Conservation (phyloP, 37 sponge, comb jelly and placozoan species). For the Spongia lamella region DNA sequence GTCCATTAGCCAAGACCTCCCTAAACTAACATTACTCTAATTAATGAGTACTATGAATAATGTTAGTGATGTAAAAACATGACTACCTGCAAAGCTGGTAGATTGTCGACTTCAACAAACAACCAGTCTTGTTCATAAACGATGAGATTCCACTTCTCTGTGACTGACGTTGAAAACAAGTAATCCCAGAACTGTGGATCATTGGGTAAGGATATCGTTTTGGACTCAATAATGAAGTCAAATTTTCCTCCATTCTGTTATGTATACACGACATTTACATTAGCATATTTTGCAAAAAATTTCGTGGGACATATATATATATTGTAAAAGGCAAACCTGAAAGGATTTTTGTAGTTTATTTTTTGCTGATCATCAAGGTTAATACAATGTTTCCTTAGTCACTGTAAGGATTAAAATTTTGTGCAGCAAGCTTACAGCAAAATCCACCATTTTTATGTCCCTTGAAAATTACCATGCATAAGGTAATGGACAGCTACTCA, state of each 20-base stretch:
- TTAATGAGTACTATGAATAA: neutral
- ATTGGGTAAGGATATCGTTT: constrained; percentile 40
- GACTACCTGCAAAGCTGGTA: constrained; percentile 21
- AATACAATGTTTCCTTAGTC: too few relatives aligned
- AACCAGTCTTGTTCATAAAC: constrained; percentile 90
- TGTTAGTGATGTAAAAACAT: neutral
- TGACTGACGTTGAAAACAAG: constrained; percentile 51
- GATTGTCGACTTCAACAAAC: neutral
- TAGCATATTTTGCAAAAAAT: too few relatives aligned
- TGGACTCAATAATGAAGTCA: constrained; percentile 58
- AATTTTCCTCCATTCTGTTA: constrained; percentile 69
- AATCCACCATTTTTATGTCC: too few relatives aligned
- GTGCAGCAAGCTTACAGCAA: too few relatives aligned
- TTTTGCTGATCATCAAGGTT: too few relatives aligned
- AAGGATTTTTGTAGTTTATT: too few relatives aligned
- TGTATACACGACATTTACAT: too few relatives aligned
- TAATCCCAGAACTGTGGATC: constrained; percentile 60
- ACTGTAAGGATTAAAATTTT: too few relatives aligned
- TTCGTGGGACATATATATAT: too few relatives aligned
- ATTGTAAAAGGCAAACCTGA: too few relatives aligned
- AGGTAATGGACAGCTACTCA: too few relatives aligned
- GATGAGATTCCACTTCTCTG: constrained; percentile 47
- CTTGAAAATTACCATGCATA: too few relatives aligned
- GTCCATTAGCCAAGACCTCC: constrained; percentile 50
- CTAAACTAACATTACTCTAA: constrained; percentile 33